phyloP scores from a whole-genome alignment of 2,113 vertebrate species.

The Macrotis lagotis region DNA sequence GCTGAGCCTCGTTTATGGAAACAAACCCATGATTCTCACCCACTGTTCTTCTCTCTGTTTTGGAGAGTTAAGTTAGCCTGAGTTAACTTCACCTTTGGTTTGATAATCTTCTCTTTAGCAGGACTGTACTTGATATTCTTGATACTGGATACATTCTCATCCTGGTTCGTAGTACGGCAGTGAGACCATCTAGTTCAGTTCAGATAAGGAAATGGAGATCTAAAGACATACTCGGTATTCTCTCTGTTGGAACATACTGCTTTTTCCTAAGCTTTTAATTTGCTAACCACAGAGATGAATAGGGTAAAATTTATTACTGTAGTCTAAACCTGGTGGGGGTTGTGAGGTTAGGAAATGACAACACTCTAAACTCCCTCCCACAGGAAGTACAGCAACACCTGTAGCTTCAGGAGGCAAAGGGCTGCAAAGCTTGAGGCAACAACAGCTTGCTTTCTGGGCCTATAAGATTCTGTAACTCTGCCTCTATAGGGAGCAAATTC shows the following conservation, averaged over 20 bases:
- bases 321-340: constrained; percentile 33
- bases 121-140: constrained; percentile 22
- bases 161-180: not conserved
- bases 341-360: constrained; percentile 35
- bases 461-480: constrained; percentile 5
- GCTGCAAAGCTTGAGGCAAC: constrained; percentile 13
- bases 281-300: not conserved
- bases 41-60: not conserved
- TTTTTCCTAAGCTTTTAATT: not conserved
- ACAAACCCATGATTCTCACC: not conserved
- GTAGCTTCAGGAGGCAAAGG: constrained; percentile 1
- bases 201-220: not conserved
- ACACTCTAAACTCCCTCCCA: not conserved
- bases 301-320: not conserved
- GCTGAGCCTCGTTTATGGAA: not conserved
- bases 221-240: not conserved
- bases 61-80: constrained; percentile 6
- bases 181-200: not conserved
- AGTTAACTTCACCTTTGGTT: not conserved
- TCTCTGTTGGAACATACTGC: not conserved
- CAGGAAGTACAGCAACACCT: not conserved
- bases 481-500: constrained; percentile 13
- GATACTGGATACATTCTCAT: not conserved
- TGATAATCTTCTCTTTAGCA: constrained; percentile 11
- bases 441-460: constrained; percentile 3